Base-by-base conservation (phyloP, 30 jellyfish, hydroid and myxozoan genomes). In the Cassiopea andromeda region DNA sequence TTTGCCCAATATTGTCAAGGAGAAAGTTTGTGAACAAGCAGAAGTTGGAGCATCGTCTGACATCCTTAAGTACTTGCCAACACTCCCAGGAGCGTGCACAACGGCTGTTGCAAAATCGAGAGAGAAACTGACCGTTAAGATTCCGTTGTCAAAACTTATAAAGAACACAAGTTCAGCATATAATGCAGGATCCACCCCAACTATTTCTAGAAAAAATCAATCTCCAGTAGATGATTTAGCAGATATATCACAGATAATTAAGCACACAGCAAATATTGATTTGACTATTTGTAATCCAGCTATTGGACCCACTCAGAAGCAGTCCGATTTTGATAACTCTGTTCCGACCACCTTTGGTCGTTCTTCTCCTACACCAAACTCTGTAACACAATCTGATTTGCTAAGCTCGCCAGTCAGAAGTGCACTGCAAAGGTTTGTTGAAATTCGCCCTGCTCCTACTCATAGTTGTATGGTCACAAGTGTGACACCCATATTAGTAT, bases 61-160 rank as follows among this genome's bases (percentile, higher is more conserved):
- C 18, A 81, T 81, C 45, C 60, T 81, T n/a, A 50, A 81, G 44
- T 81, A 81, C 80, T 78, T 69, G 18, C 84, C 84, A 15, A 83
- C 91, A 1, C 76, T 83, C 67, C 91, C 91, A 15, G 91, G 84
- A 1, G 84, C 86, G 1, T 77, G 86, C 73, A 77, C 73, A 12
- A 47, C 91, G 60, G 46, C 90, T 4, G 18, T 17, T 1, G 59
- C 58, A 38, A 44, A 61, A 45, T 47, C 46, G 13, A 57, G 69
- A 38, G 84, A 83, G 18, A 57, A 17, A 16, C 59, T 83, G 85
- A 2, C 60, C 8, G 84, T 83, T 2, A 69, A 70, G 60, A 69
- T 83, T 15, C 91, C 83, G 6, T 57, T 83, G 1, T 57, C 79
- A 16, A 83, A 83, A 48, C 91, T 83, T 19, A 16, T 46, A 27